Conservation (phyloP, 2,888 invertebrate genomes). For the Zhengitettix transpicula region DNA sequence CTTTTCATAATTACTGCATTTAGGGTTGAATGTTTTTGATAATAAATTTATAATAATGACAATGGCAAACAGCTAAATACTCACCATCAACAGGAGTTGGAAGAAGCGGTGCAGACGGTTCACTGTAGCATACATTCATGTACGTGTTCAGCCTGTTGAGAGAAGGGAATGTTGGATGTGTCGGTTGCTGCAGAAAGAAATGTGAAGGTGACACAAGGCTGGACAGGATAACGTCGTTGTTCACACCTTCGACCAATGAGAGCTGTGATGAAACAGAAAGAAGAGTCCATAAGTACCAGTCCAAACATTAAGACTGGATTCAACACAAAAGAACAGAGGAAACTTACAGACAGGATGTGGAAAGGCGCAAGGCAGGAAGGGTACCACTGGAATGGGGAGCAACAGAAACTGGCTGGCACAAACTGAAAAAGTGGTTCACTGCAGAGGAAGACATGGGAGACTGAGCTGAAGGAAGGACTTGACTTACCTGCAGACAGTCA, state of each 20-base stretch:
- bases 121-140: slow-evolving; percentile 70
- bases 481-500: slow-evolving; percentile 38
- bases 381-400: not conserved
- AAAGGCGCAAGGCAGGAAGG: not conserved
- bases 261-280: slow-evolving; percentile 35
- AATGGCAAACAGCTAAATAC: slow-evolving; percentile 12
- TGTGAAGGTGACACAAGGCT: slow-evolving; percentile 74
- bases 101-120: slow-evolving; percentile 59
- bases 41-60: too few relatives aligned
- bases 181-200: slow-evolving; percentile 87
- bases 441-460: not conserved
- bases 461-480: not conserved
- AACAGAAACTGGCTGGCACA: not conserved
- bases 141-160: slow-evolving; percentile 62
- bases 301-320: too few relatives aligned
- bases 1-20: too few relatives aligned
- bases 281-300: not conserved
- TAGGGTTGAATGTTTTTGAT: too few relatives aligned
- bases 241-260: slow-evolving; percentile 76
- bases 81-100: slow-evolving; percentile 64
- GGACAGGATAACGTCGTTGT: slow-evolving; percentile 82
- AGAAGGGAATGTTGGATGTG: slow-evolving; percentile 82
- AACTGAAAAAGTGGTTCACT: not conserved
- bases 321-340: not conserved
- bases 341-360: not conserved